Conservation (phyloP, 2,797 vertebrate species). For the Poecilia picta region DNA sequence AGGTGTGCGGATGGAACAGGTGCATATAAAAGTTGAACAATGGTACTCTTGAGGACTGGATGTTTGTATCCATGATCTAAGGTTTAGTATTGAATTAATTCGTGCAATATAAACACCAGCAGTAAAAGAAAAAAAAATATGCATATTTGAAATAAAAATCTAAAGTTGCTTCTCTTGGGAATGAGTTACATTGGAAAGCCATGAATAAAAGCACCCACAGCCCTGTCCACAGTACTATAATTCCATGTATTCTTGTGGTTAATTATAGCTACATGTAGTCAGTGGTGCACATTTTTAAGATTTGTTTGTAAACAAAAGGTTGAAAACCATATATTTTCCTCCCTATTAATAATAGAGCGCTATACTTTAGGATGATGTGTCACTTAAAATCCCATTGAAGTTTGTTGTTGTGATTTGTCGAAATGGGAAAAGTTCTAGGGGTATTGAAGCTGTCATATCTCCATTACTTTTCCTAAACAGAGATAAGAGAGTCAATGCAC, state of each 20-base stretch:
- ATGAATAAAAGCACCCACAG: neutral
- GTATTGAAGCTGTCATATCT: neutral
- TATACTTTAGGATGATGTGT: neutral
- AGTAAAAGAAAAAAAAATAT: neutral
- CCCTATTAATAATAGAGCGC: neutral
- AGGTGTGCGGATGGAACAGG: neutral
- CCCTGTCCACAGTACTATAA: neutral
- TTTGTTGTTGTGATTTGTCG: neutral
- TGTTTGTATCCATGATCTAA: neutral
- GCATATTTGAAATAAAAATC: neutral
- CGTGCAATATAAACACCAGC: neutral
- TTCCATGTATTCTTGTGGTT: neutral
- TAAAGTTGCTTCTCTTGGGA: neutral
- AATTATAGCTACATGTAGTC: neutral
- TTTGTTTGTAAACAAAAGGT: neutral
- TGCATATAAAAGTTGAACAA: neutral
- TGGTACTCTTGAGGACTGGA: neutral
- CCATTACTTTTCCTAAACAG: neutral
- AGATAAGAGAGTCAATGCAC: neutral
- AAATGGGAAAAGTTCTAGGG: neutral
- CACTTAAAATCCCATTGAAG: neutral
- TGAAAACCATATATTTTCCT: neutral
- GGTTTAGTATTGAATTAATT: neutral
- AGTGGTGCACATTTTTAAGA: neutral
- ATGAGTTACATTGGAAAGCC: neutral